Evolutionary conservation across 2,888 invertebrate species (phyloP).

Genomic region (Rhingia campestris): DNA sequence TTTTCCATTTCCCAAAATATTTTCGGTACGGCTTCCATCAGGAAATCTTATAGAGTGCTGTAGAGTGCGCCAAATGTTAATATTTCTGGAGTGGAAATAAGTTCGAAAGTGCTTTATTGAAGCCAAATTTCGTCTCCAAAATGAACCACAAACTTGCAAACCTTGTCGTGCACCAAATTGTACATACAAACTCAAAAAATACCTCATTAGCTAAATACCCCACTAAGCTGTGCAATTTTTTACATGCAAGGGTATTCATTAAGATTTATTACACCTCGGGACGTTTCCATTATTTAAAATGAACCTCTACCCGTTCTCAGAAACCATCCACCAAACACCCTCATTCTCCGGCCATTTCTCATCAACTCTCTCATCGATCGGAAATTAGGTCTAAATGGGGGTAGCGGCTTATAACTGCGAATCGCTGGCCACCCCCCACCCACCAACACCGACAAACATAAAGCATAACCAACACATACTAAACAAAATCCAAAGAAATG

Average conservation of each 20-base stretch:
- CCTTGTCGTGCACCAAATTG: too few species aligned
- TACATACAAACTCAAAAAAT: too few species aligned
- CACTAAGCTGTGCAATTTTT: constrained; percentile 50
- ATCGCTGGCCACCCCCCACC: constrained; percentile 26
- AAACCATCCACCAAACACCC: background rate
- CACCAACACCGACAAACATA: background rate
- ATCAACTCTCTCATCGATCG: constrained; percentile 37
- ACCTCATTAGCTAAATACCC: constrained; percentile 54
- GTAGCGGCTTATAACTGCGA: constrained; percentile 1
- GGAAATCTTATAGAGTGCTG: too few species aligned
- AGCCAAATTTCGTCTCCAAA: too few species aligned
- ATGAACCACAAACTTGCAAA: too few species aligned
- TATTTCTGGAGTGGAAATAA: too few species aligned
- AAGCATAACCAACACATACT: too few species aligned
- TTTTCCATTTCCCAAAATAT: too few species aligned
- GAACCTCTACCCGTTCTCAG: background rate
- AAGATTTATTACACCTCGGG: constrained; percentile 41
- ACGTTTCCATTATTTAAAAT: constrained; percentile 3
- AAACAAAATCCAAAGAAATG: background rate
- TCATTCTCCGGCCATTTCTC: background rate
- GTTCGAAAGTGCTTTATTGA: too few species aligned
- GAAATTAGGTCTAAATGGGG: constrained; percentile 53
- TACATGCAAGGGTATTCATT: constrained; percentile 34
- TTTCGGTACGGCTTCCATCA: too few species aligned
- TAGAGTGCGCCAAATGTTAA: too few species aligned